Conservation (phyloP, 2,888 invertebrate species). For the Troides oblongomaculatus region DNA sequence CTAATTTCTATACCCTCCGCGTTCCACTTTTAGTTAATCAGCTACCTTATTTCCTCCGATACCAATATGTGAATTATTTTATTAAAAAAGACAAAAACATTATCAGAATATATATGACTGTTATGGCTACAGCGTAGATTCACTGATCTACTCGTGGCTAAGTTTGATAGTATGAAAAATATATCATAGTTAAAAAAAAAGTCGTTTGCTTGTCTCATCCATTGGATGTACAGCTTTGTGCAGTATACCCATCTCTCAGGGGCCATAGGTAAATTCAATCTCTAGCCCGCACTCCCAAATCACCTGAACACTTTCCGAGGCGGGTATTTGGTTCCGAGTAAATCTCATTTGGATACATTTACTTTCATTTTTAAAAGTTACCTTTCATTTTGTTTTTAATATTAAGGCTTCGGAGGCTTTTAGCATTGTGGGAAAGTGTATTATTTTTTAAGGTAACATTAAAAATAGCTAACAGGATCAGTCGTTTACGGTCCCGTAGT, state of each 20-base stretch:
- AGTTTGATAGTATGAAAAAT: too few relatives aligned
- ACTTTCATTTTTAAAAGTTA: slow-evolving; percentile 59
- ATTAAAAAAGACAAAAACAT: too few relatives aligned
- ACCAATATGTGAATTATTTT: too few relatives aligned
- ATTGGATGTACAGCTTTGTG: slow-evolving; percentile 30
- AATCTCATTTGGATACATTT: slow-evolving; percentile 73
- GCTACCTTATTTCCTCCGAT: too few relatives aligned
- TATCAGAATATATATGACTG: too few relatives aligned
- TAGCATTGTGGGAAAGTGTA: slow-evolving; percentile 1
- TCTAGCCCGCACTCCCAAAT: slow-evolving; percentile 72
- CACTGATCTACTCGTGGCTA: too few relatives aligned
- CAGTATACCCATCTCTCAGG: slow-evolving; percentile 57
- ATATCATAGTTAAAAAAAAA: too few relatives aligned
- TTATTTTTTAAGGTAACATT: not conserved
- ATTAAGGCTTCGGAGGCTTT: slow-evolving; percentile 10
- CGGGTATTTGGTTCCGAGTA: slow-evolving; percentile 61
- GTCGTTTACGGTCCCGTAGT: not conserved
- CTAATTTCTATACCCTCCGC: too few relatives aligned
- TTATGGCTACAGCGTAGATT: too few relatives aligned
- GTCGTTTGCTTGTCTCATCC: slow-evolving; percentile 28
- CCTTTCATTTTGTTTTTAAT: slow-evolving; percentile 32
- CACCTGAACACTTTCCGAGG: slow-evolving; percentile 70
- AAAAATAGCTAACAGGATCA: not conserved
- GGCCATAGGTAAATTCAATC: slow-evolving; percentile 72
- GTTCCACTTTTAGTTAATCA: too few relatives aligned